Percentiles rank a stretch among this genome's conserved stretches.
phyloP scores from a whole-genome alignment of 2,113 vertebrate species.

The Oophaga pumilio region DNA sequence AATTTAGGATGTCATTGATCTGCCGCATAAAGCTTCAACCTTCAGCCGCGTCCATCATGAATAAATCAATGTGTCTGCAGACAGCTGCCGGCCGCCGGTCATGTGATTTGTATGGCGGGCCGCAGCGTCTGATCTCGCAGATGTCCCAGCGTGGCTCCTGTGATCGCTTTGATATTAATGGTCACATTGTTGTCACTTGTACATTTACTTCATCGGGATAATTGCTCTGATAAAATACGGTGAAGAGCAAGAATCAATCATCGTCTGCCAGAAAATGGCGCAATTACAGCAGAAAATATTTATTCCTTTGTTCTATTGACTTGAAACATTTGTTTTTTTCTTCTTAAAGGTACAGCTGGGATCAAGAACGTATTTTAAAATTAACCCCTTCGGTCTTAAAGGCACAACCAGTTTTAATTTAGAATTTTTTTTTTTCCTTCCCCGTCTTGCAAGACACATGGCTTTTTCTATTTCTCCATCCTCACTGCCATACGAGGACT shows the following conservation, averaged over 20 bases:
- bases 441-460: too few relatives aligned
- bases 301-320: neutral
- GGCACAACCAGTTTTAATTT: too few relatives aligned
- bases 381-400: too few relatives aligned
- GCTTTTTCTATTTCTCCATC: too few relatives aligned
- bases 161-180: neutral
- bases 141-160: neutral
- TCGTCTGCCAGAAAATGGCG: neutral
- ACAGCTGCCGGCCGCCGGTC: slow-evolving; percentile 2
- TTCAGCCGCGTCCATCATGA: slow-evolving; percentile 19
- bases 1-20: slow-evolving; percentile 45
- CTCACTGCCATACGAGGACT: too few relatives aligned
- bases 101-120: neutral
- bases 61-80: slow-evolving; percentile 45
- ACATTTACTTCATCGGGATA: neutral
- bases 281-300: neutral
- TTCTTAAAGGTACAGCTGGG: too few relatives aligned
- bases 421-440: too few relatives aligned
- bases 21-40: slow-evolving; percentile 26
- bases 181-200: neutral
- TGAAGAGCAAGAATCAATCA: neutral
- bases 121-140: neutral
- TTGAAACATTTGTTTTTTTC: neutral
- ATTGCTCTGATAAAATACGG: neutral
- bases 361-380: too few relatives aligned